phyloP scores from a whole-genome alignment of 2,797 vertebrate species.

The Bryconaethiops microstoma region DNA sequence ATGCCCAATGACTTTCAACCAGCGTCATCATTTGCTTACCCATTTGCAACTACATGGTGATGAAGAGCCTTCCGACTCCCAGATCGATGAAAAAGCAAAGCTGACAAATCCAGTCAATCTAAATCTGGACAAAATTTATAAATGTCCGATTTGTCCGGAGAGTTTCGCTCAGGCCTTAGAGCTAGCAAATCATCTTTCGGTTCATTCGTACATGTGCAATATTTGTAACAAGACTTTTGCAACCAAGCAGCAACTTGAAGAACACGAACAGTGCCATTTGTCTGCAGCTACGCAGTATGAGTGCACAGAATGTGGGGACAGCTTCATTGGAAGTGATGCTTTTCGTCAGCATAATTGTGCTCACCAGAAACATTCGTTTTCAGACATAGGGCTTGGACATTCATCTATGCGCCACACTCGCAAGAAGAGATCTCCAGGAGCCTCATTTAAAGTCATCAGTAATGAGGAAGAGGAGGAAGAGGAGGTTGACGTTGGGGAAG shows the following conservation, averaged over 20 bases:
- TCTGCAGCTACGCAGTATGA: slow-evolving; percentile 69
- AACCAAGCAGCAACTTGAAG: slow-evolving; percentile 61
- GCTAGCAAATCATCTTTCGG: slow-evolving; percentile 71
- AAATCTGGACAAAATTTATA: slow-evolving; percentile 58
- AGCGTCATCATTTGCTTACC: slow-evolving; percentile 65
- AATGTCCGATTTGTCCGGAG: slow-evolving; percentile 75
- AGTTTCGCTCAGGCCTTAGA: slow-evolving; percentile 67
- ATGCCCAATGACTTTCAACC: slow-evolving; percentile 71
- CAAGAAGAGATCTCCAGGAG: slow-evolving; percentile 31
- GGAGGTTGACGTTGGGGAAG: slow-evolving; percentile 77
- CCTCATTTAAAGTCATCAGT: slow-evolving; percentile 21
- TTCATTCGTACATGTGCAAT: slow-evolving; percentile 69
- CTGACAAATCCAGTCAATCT: slow-evolving; percentile 5
- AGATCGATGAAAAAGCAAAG: background rate
- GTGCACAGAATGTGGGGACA: slow-evolving; percentile 72
- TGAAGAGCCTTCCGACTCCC: slow-evolving; percentile 45
- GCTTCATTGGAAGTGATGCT: slow-evolving; percentile 68
- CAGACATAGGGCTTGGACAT: slow-evolving; percentile 38
- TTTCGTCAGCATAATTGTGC: slow-evolving; percentile 74
- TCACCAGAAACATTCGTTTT: slow-evolving; percentile 22
- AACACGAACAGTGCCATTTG: slow-evolving; percentile 65
- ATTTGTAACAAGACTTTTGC: slow-evolving; percentile 67
- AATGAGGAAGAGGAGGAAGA: slow-evolving; percentile 70
- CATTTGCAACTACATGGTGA: slow-evolving; percentile 72
- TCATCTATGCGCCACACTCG: slow-evolving; percentile 21